Evolutionary conservation across 2,797 vertebrate species (phyloP), one percentile per base, ranked within the genome.

Genomic region (Gobio occitaniae): DNA sequence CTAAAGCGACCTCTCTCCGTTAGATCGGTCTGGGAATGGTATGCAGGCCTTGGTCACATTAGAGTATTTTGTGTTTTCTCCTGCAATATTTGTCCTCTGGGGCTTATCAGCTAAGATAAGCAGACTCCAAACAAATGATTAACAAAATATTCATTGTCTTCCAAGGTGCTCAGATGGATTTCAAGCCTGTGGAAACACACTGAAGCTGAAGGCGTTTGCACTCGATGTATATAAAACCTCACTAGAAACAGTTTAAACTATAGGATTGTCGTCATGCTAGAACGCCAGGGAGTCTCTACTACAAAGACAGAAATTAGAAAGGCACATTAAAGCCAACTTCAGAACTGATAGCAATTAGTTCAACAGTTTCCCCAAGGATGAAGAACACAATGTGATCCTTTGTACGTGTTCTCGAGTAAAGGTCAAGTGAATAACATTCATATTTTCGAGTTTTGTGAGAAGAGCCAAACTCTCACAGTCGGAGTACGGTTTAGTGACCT

Each of bases 51-150:
- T 83, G 78, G 78, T 87, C 85, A 74, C 71, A 87, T 66, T 86
- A 41, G 71, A 75, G 61, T 56, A 66, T 87, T 79, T 74, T 68
- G 74, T 82, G 83, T 83, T 88, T 86, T 83, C 87, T 83, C 6
- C 76, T 80, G 56, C 75, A 80, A 69, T 78, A 82, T 88, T 87
- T 90, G 89, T 87, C 82, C 84, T 87, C 80, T 41, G 36, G 78
- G 80, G 65, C 66, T 86, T 88, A 91, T 88, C 88, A 87, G 80
- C 71, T 41, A 78, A 88, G 88, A 90, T 88, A 91, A 75, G 74
- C 84, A 3, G 82, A 85, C 50, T 78, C 80, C 84, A 86, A 87
- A 89, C 84, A 88, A 90, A 91, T 90, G 84, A 90, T 90, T 89
- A 88, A 88, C 87, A 78, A 79, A 79, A 85, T 59, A n/a, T 75